Evolutionary conservation across 2,888 invertebrate species (phyloP), one percentile per base, ranked within the genome.

Genomic region (Xylocampa areola): DNA sequence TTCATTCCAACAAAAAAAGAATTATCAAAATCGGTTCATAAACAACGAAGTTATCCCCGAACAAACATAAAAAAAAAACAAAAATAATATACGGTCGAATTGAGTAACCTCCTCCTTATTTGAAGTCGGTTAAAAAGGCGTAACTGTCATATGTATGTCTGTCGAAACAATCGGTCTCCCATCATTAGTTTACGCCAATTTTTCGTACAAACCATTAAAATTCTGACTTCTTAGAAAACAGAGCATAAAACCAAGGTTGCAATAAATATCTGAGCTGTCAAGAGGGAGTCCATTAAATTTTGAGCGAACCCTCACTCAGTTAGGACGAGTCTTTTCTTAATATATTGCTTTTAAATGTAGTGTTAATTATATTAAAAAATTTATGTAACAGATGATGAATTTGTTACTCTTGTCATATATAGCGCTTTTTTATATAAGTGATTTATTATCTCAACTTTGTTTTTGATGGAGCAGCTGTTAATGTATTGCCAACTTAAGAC

Each of bases 261-360:
- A 37, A 71, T 71, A 62, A 71, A 67, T 67, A 74, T 62, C 55
- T 62, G 39, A 62, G 51, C 27, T 50, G 25, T 40, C 17, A 52
- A 48, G 29, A 37, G 25, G 23, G n/a, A 5, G 19, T 10, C 68
- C 49, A 68, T 73, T 68, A 67, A 72, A 62, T 70, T 47, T 69
- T 55, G 60, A 71, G 48, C 57, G 64, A 44, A 27, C 32, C 54
- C 37, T 58, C 62, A 47, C 49, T 73, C 60, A 64, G 43, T 43
- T 25, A 27, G 43, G 40, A 60, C 7, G 53, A 73, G 58, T 68
- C 68, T 65, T 75, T 76, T 45, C 39, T 27, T 59, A 73, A 73
- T 55, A 61, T 73, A 73, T 75, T 76, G 64, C 70, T 52, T 52
- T 21, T 45, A 51, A 69, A 59, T 72, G 63, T 21, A 45, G 54